phyloP scores from a whole-genome alignment of 2,888 invertebrate genomes.

The Clitarchus hookeri region DNA sequence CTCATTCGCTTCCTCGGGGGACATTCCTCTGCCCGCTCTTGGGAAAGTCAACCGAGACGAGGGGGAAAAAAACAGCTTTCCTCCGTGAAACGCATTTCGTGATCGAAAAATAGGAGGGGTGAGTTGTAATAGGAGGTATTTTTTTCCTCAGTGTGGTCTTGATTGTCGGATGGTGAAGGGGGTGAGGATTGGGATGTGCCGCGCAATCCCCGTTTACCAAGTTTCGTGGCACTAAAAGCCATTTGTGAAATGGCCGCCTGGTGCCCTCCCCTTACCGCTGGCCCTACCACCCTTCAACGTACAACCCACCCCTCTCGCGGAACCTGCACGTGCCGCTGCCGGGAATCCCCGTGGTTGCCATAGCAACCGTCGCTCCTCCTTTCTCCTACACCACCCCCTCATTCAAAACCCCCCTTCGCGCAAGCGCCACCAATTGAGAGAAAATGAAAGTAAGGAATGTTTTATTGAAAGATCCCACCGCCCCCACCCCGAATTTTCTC shows the following conservation, averaged over 20 bases:
- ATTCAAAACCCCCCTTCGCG: not conserved
- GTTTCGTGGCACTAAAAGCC: conserved; percentile 29
- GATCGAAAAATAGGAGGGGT: not conserved
- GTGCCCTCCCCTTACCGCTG: not conserved
- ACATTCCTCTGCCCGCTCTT: not conserved
- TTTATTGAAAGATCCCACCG: not conserved
- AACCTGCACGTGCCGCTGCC: conserved; percentile 14
- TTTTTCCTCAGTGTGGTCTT: not conserved
- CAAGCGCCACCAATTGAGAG: conserved; percentile 1
- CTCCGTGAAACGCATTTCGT: not conserved
- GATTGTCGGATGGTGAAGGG: not conserved
- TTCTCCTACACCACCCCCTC: not conserved
- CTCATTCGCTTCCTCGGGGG: not conserved
- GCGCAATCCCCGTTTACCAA: conserved; percentile 9
- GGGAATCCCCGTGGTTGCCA: conserved; percentile 1
- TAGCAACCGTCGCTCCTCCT: not conserved
- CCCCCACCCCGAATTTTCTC: not conserved
- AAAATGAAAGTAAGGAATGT: conserved; percentile 2
- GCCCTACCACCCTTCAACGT: not conserved
- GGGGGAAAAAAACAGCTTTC: not conserved
- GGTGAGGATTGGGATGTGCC: not conserved
- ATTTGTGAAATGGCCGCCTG: conserved; percentile 27
- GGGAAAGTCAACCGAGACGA: not conserved
- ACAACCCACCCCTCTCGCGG: not conserved
- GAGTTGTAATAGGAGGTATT: conserved; percentile 14